phyloP scores from a whole-genome alignment of 2,113 vertebrate genomes.

The Blennius ocellaris region DNA sequence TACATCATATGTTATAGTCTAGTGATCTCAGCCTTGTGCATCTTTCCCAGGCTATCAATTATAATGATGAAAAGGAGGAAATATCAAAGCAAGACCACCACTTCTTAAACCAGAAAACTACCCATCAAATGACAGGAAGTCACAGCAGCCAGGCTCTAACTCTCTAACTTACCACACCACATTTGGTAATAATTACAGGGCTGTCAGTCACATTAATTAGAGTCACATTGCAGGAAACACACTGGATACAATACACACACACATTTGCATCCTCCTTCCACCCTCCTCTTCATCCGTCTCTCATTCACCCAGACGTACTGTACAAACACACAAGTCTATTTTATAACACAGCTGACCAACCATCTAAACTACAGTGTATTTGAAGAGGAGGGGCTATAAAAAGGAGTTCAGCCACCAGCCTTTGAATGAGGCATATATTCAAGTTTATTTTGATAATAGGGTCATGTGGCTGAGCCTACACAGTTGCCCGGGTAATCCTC shows the following conservation, averaged over 20 bases:
- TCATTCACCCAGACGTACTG: slow-evolving; percentile 3
- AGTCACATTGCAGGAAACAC: slow-evolving; percentile 40
- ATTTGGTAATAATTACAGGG: slow-evolving; percentile 69
- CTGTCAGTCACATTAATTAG: slow-evolving; percentile 49
- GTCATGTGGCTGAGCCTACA: slow-evolving; percentile 29
- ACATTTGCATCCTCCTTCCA: slow-evolving; percentile 10
- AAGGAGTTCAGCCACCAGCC: slow-evolving; percentile 22
- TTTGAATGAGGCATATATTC: slow-evolving; percentile 42
- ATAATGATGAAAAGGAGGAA: slow-evolving; percentile 40
- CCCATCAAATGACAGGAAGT: slow-evolving; percentile 52
- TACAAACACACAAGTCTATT: slow-evolving; percentile 9
- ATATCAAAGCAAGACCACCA: slow-evolving; percentile 45
- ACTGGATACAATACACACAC: slow-evolving; percentile 27
- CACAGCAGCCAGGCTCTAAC: slow-evolving; percentile 15
- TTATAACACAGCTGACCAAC: slow-evolving; percentile 2
- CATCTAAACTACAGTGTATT: slow-evolving; percentile 21
- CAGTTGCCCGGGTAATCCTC: slow-evolving; percentile 36
- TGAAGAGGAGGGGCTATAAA: slow-evolving; percentile 29
- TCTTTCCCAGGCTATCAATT: slow-evolving; percentile 35
- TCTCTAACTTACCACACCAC: slow-evolving; percentile 51
- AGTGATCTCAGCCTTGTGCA: neutral
- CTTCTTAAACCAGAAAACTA: slow-evolving; percentile 27
- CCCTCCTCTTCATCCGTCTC: slow-evolving; percentile 5
- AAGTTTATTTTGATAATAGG: slow-evolving; percentile 65
- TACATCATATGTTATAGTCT: neutral